phyloP scores from a whole-genome alignment of 2,797 vertebrate species.

The Acrocephalus scirpaceus region DNA sequence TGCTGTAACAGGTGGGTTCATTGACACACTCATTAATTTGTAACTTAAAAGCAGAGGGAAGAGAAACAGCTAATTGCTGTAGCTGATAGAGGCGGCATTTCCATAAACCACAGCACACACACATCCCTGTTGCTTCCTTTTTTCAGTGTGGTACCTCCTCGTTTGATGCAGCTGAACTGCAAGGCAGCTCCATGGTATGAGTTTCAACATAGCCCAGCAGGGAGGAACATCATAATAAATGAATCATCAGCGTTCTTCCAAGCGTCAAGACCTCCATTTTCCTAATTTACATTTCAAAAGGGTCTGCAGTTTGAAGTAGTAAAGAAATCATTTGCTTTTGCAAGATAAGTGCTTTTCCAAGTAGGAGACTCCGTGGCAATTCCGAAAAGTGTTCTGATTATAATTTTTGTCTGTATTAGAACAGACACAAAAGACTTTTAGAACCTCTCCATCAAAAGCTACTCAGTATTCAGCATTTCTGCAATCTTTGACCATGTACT shows the following conservation, averaged over 20 bases:
- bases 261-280: slow-evolving; percentile 38
- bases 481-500: neutral
- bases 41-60: slow-evolving; percentile 26
- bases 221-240: slow-evolving; percentile 35
- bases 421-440: slow-evolving; percentile 31
- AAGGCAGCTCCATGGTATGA: neutral
- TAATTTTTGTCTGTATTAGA: slow-evolving; percentile 37
- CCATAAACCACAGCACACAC: neutral
- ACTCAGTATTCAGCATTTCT: neutral
- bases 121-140: neutral
- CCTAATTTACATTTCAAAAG: slow-evolving; percentile 75
- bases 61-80: slow-evolving; percentile 22
- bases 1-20: neutral
- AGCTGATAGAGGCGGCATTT: neutral
- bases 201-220: neutral
- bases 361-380: slow-evolving; percentile 42
- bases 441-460: slow-evolving; percentile 13
- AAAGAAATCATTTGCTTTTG: slow-evolving; percentile 71
- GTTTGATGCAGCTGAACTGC: neutral
- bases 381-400: slow-evolving; percentile 17
- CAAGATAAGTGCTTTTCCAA: slow-evolving; percentile 65
- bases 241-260: slow-evolving; percentile 40
- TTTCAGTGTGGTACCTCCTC: neutral
- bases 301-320: slow-evolving; percentile 32
- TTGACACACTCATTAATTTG: neutral